Base-by-base conservation (phyloP, 2,888 invertebrate genomes). In the Cyclophora albipunctata region DNA sequence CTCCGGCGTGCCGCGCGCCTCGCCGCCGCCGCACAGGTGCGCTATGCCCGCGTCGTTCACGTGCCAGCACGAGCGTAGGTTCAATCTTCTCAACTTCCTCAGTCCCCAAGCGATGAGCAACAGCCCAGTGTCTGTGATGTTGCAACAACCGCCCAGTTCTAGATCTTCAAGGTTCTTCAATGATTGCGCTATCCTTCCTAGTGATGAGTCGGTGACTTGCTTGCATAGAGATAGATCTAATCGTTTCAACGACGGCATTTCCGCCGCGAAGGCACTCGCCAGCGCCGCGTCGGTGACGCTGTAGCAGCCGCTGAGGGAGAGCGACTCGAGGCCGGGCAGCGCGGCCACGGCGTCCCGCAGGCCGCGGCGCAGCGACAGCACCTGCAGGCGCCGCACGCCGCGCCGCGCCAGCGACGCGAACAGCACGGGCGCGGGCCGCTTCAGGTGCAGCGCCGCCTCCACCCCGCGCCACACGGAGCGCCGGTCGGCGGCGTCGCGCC, bases 401-500 rank as follows among this genome's bases (percentile, higher is more conserved):
- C 98, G 91, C 62, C 93, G 92, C 45, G 96, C 95, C 54, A 98
- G 85, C 56, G 96, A 96, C 34, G 93, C 92, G 83, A 97, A 97
- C 51, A 98, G 90, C 63, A 94, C 94, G 7, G 95, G 94, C 56
- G 95, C 94, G 56, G 96, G 93, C 63, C 94, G 91, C 56, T 95
- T 91, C 47, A 98, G 90, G 78, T 98, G 98, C 57, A 98, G 83
- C 64, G 95, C 94, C 1, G 98, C 97, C 75, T 97, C 96, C 40
- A 97, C 96, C 48, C 96, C 96, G 63, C 96, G 92, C 98, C 98
- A 98, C 33, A 98, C 97, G 42, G 95, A 95, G 66, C 96, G 94
- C 67, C 95, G 94, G 81, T 98, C 97, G 37, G 96, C 95, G 45
- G 97, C 97, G 73, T 98, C 97, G 54, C 96, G 90, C 97, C 98